Evolutionary conservation across 1,140 invertebrate species (phyloP).

Genomic region (Zaprionus taronus): DNA sequence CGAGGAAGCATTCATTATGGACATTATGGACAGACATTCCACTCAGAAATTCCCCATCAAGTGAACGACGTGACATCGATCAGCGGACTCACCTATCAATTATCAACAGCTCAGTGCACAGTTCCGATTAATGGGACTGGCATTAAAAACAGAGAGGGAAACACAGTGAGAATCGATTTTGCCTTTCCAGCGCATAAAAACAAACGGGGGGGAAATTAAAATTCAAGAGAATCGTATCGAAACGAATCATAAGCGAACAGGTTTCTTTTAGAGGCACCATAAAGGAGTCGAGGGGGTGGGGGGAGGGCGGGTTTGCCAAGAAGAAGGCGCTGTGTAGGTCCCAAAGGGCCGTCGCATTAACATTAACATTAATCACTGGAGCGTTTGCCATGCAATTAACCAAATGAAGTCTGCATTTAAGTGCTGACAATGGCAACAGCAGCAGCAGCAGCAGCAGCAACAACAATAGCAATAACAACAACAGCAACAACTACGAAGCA

Average conservation of each 20-base stretch:
- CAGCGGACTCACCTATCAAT: conserved; percentile 38
- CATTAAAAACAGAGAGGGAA: conserved; percentile 6
- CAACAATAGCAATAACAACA: not conserved
- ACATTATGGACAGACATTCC: conserved; percentile 6
- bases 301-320: not conserved
- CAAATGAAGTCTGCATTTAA: conserved; percentile 81
- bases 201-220: conserved; percentile 4
- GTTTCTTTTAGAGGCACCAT: conserved; percentile 17
- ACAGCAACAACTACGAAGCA: not conserved
- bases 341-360: conserved; percentile 55
- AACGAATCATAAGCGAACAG: conserved; percentile 31
- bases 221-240: conserved; percentile 8
- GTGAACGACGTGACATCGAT: conserved; percentile 49
- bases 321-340: conserved; percentile 25
- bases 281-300: not conserved
- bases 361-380: conserved; percentile 75
- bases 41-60: conserved; percentile 19
- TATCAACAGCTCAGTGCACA: conserved; percentile 46
- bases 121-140: conserved; percentile 43
- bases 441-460: conserved; percentile 19
- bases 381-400: conserved; percentile 79
- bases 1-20: conserved; percentile 10
- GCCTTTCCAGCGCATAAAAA: not conserved
- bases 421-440: conserved; percentile 65
- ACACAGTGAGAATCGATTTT: conserved; percentile 17